Evolutionary conservation across 1,140 invertebrate species (phyloP).

Genomic region (Drosophila albomicans): DNA sequence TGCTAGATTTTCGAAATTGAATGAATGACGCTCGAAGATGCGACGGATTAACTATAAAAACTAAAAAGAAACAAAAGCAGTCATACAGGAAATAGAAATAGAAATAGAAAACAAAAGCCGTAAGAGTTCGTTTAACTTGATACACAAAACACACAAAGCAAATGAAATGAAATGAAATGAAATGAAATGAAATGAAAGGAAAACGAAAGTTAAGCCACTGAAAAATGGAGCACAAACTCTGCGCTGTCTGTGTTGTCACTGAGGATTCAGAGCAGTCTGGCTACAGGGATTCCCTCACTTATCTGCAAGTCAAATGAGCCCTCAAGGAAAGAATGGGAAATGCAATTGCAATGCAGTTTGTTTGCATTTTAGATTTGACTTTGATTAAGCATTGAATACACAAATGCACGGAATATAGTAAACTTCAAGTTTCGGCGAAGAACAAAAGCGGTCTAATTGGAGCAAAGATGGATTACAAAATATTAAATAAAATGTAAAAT

Average conservation of each 20-base stretch:
- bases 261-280: conserved; percentile 22
- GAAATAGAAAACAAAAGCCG: conserved; percentile 22
- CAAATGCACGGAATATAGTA: no score
- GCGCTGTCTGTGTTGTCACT: conserved; percentile 22
- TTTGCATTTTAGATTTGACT: conserved; percentile 32
- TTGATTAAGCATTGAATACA: conserved; percentile 21
- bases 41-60: conserved; percentile 14
- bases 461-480: conserved; percentile 5
- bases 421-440: neutral
- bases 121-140: conserved; percentile 12
- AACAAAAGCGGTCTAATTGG: neutral
- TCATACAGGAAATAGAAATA: conserved; percentile 21
- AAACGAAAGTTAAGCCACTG: conserved; percentile 37
- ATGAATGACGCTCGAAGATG: conserved; percentile 40
- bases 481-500: conserved; percentile 38
- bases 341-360: conserved; percentile 32
- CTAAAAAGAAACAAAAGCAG: conserved; percentile 3
- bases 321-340: conserved; percentile 5
- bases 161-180: no score
- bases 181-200: neutral
- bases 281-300: neutral
- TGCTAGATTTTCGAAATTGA: conserved; percentile 26
- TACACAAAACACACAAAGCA: neutral
- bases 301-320: conserved; percentile 44
- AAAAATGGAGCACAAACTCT: conserved; percentile 31